These are phyloP conservation scores for Rousettus leschenaultii DNA, from an alignment of 2,113 vertebrate species.

Conservation along the genomic window DNA sequence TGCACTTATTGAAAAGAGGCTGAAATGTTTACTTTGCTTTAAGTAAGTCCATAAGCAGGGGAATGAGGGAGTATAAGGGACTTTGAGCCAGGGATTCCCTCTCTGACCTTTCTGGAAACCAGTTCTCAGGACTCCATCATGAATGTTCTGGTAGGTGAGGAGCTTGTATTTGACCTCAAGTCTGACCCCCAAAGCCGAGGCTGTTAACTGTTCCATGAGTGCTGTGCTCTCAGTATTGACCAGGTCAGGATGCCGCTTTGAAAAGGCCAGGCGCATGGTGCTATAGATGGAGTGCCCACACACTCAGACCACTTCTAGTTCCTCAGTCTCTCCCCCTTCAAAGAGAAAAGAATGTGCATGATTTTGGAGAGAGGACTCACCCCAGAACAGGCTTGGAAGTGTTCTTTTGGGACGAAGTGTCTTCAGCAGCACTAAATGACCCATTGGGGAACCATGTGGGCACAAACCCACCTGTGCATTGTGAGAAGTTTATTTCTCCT, in stretches of 20 bases:
- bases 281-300: rapidly evolving
- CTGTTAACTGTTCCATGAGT: rapidly evolving
- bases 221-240: neutral
- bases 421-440: neutral
- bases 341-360: neutral
- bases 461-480: neutral
- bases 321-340: neutral
- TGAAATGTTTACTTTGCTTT: neutral
- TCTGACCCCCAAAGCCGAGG: neutral
- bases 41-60: neutral
- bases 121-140: no score
- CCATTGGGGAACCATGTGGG: no score
- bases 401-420: neutral
- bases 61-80: no score
- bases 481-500: neutral
- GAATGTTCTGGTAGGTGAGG: neutral
- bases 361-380: neutral
- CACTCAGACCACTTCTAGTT: neutral
- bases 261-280: neutral
- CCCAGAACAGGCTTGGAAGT: neutral
- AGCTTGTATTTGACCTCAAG: neutral
- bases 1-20: neutral
- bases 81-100: no score
- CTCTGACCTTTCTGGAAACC: no score
- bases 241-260: neutral